phyloP scores from a whole-genome alignment of 2,113 vertebrate genomes.

The Lipotes vexillifer region DNA sequence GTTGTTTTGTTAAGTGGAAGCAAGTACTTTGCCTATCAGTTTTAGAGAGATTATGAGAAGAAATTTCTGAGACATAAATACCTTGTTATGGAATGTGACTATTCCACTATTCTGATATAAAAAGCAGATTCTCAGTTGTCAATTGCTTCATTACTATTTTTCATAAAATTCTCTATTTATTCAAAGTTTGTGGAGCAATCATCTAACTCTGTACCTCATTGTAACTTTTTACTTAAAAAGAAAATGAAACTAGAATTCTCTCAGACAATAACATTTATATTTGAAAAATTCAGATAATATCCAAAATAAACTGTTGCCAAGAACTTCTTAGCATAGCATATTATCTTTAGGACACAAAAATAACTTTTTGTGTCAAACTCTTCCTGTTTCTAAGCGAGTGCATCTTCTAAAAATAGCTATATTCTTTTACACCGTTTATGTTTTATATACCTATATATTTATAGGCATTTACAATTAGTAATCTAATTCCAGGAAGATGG shows the following conservation, averaged over 20 bases:
- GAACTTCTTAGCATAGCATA: background rate
- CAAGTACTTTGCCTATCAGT: constrained; percentile 6
- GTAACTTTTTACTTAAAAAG: constrained; percentile 35
- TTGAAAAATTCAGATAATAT: constrained; percentile 8
- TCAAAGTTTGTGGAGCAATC: background rate
- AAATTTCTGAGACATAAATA: constrained; percentile 33
- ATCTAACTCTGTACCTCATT: background rate
- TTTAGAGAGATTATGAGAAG: background rate
- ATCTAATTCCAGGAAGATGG: constrained; percentile 17
- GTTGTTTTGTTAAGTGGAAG: constrained; percentile 17
- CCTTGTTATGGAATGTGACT: background rate
- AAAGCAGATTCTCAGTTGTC: background rate
- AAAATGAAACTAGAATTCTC: constrained; percentile 18
- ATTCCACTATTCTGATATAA: background rate
- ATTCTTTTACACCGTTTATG: background rate
- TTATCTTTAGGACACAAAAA: background rate
- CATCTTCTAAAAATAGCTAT: constrained; percentile 24
- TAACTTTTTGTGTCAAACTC: background rate
- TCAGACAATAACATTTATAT: background rate
- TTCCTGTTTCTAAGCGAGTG: background rate
- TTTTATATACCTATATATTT: background rate
- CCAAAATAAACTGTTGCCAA: background rate
- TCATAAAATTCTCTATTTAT: background rate
- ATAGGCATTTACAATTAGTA: background rate
- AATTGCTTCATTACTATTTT: background rate